Evolutionary conservation across 1,140 invertebrate genomes (phyloP), one percentile per base, ranked within the genome.

Genomic region (Patella vulgata): DNA sequence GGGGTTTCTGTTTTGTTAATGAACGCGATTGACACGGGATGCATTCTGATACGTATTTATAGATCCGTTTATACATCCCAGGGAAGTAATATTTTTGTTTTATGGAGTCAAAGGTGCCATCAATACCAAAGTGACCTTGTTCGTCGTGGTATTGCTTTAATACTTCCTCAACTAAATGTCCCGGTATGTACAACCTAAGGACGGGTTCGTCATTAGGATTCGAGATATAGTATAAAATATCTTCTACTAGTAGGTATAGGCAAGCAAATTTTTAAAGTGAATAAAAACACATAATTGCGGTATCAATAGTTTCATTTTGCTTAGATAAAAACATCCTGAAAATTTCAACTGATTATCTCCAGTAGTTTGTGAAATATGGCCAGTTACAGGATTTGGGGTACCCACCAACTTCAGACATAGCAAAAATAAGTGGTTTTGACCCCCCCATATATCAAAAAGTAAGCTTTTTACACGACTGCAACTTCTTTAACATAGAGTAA

Each of bases 11-110:
- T 46, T 42, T 50, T 14, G 19, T 54, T 3, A 47, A 12, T 47
- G 19, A 59, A 12, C 60, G 6, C 1, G 31, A 48, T 44, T 68
- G 65, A 59, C 69, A 71, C n/a, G 25, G 23, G 25, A 65, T 39
- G 52, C 62, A 68, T 19, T 36, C 21, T 2, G 19, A 2, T 1
- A 68, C 28, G 44, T 57, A 64, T n/a, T 36, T 17, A 46, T 55
- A 31, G 1, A 68, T 23, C 11, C 54, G 14, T 43, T 68, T 62
- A 27, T 43, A 69, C 5, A 69, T 12, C 39, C 66, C 53, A 19
- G 63, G 59, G 56, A 50, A 69, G 17, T 58, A 69, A 56, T 68
- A 66, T 12, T 59, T 65, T 9, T 43, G 27, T 31, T 36, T 44
- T n/a, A 63, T 52, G 0, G 50, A 14, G 9, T 63, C 39, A 47